Percentiles rank a stretch among this genome's conserved stretches.
These are phyloP conservation scores for Coendou prehensilis DNA, from an alignment of 2,797 vertebrate species.

Conservation along the genomic window DNA sequence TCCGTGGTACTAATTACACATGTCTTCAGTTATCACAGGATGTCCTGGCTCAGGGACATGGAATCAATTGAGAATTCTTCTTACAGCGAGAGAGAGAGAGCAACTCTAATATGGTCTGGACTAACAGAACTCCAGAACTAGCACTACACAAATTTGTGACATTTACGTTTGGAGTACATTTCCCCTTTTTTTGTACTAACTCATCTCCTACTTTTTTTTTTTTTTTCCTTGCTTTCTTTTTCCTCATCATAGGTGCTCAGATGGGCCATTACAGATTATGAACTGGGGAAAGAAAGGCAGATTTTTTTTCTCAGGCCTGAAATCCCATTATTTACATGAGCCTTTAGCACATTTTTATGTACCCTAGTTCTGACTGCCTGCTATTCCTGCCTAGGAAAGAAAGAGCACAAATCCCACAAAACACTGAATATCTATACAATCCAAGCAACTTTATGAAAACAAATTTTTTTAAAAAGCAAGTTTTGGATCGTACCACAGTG, in stretches of 20 bases:
- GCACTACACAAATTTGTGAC: background rate
- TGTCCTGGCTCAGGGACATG: background rate
- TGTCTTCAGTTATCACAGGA: background rate
- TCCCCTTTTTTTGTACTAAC: background rate
- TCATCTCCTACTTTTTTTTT: background rate
- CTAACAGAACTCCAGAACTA: background rate
- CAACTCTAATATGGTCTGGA: background rate
- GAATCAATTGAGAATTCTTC: background rate
- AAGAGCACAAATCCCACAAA: background rate
- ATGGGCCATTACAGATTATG: background rate
- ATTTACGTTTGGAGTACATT: conserved; percentile 24
- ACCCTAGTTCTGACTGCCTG: background rate
- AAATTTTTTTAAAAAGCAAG: background rate
- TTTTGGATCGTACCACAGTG: no score
- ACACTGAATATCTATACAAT: background rate
- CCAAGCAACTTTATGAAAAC: background rate
- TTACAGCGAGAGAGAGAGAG: background rate
- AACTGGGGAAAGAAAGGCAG: background rate
- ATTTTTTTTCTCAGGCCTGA: background rate
- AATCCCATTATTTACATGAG: background rate
- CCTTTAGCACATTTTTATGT: background rate
- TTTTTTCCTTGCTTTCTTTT: background rate
- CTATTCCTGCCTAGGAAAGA: background rate
- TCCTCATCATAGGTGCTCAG: background rate
- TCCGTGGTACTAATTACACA: background rate